Evolutionary conservation across 2,113 vertebrate genomes (phyloP).

Genomic region (Empidonax alnorum): DNA sequence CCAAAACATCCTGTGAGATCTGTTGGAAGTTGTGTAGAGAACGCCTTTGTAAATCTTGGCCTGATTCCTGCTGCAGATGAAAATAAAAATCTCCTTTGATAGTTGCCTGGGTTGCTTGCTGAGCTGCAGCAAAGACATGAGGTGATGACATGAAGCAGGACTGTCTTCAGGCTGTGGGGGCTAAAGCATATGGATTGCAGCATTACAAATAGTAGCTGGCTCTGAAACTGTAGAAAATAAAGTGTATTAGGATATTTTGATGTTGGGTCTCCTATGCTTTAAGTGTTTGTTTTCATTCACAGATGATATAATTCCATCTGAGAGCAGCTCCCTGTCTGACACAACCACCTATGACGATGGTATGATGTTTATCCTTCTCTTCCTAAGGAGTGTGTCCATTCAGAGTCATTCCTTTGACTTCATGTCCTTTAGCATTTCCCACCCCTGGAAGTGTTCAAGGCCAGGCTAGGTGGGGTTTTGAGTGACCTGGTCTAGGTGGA

Average conservation of each 20-base stretch:
- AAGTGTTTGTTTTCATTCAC: constrained; percentile 49
- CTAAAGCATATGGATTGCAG: neutral
- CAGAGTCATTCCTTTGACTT: neutral
- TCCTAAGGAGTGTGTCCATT: neutral
- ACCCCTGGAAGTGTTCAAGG: neutral
- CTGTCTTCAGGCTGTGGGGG: neutral
- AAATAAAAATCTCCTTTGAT: neutral
- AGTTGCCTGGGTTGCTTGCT: neutral
- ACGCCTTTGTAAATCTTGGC: constrained; percentile 50
- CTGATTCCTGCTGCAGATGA: neutral
- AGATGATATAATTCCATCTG: constrained; percentile 91
- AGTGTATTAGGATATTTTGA: neutral
- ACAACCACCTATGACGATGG: constrained; percentile 90
- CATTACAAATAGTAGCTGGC: neutral
- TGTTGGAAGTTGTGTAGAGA: constrained; percentile 25
- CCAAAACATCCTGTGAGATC: constrained; percentile 33
- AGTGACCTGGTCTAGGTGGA: neutral
- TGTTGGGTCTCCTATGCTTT: neutral
- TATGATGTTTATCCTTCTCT: constrained; percentile 65
- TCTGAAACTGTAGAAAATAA: neutral
- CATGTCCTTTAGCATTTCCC: neutral
- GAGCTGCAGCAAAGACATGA: neutral
- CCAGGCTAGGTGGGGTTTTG: neutral
- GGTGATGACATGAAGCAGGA: neutral
- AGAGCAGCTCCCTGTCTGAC: constrained; percentile 92